Evolutionary conservation across 2,113 vertebrate genomes (phyloP).

Genomic region (Elephantulus edwardii): DNA sequence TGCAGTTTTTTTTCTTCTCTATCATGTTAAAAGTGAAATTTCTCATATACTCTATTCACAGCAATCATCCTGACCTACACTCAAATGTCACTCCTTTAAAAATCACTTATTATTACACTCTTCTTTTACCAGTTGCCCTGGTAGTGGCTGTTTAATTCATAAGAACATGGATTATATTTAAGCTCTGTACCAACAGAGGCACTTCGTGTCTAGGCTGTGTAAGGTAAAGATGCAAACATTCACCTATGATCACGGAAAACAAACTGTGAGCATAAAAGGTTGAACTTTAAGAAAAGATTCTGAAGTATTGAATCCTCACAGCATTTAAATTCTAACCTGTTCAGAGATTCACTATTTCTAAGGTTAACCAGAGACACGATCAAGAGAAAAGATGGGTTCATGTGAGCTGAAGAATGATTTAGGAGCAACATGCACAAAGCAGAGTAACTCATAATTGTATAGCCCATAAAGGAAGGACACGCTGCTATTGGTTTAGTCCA

Average conservation of each 20-base stretch:
- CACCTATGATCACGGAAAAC: background rate
- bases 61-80: constrained; percentile 1
- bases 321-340: constrained; percentile 36
- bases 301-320: background rate
- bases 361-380: background rate
- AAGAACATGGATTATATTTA: background rate
- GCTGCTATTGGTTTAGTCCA: background rate
- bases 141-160: constrained; percentile 30
- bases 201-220: background rate
- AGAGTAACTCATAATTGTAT: background rate
- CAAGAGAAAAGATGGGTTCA: background rate
- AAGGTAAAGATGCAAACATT: constrained; percentile 12
- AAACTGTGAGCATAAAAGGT: background rate
- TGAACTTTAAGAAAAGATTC: constrained; percentile 7
- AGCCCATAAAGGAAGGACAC: background rate
- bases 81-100: background rate
- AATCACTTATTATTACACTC: background rate
- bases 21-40: constrained; percentile 27
- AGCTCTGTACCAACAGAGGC: constrained; percentile 22
- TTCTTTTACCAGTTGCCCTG: constrained; percentile 12
- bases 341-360: constrained; percentile 24
- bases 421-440: constrained; percentile 25
- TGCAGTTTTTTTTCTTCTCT: background rate
- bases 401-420: constrained; percentile 30
- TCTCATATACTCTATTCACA: background rate